A percentile compares a stretch with the other conserved stretches of the same genome.
Conservation (phyloP, 1,140 invertebrate species). For the Lordiphosa collinella region DNA sequence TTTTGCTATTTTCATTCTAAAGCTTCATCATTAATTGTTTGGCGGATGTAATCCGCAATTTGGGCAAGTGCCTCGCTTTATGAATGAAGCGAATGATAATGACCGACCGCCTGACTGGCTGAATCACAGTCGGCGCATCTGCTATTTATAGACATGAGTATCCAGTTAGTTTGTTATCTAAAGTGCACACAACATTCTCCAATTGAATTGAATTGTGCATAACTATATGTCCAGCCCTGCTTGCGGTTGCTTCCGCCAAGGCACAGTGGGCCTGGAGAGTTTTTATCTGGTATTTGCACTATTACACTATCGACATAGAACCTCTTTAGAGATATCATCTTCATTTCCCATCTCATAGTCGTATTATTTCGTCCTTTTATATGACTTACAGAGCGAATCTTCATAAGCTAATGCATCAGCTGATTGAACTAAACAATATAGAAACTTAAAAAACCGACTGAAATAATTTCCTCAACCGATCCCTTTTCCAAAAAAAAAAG, state of each 20-base stretch:
- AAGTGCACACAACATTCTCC: slow-evolving; percentile 58
- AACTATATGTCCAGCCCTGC: slow-evolving; percentile 50
- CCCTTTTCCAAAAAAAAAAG: too few species aligned
- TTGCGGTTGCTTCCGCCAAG: slow-evolving; percentile 58
- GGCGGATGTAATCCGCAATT: slow-evolving; percentile 57
- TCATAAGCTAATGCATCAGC: too few species aligned
- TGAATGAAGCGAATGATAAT: slow-evolving; percentile 56
- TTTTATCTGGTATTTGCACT: too few species aligned
- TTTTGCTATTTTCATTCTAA: slow-evolving; percentile 51
- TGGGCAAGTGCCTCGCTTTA: slow-evolving; percentile 36
- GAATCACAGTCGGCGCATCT: slow-evolving; percentile 62
- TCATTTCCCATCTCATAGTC: too few species aligned
- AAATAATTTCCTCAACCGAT: too few species aligned
- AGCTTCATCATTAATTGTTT: slow-evolving; percentile 66
- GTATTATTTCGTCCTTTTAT: too few species aligned
- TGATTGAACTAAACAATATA: too few species aligned
- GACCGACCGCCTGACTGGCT: slow-evolving; percentile 6
- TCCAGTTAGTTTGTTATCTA: slow-evolving; percentile 67
- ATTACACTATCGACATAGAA: too few species aligned
- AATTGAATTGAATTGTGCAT: slow-evolving; percentile 67
- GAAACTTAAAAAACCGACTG: too few species aligned
- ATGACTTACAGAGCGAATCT: too few species aligned
- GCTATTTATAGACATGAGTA: slow-evolving; percentile 65
- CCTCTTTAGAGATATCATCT: too few species aligned
- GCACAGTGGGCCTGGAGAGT: not conserved